Base-by-base conservation (phyloP, 2,113 vertebrate genomes). In the Dipodomys spectabilis region DNA sequence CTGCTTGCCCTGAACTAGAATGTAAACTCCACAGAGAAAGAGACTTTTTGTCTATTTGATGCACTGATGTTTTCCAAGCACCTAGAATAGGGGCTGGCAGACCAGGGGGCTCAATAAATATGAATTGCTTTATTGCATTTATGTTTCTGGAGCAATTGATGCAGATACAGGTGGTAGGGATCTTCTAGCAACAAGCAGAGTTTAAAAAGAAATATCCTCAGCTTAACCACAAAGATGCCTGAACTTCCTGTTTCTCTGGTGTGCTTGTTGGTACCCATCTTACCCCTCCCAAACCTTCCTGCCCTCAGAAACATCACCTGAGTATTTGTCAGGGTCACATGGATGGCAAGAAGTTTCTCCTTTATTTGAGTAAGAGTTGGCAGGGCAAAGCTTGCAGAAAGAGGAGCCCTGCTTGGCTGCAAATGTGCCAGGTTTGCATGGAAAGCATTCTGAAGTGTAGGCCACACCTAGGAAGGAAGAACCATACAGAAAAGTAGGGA, bases 401-500 rank as follows among this genome's bases (percentile, higher is more conserved):
- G 99, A 97, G 27, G 99, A 98, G 68, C 99, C 99, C 35, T 97
- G 90, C n/a, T 98, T 96, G 12, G 98, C 84, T 0, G 99, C 98
- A 7, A 98, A 98, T 1, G 99, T 99, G 74, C 99, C 99, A 0
- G 99, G 98, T 93, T 99, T 99, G 97, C 99, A 99, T 78, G 98
- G 99, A 95, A 99, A 99, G 97, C 99, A 99, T 97, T 99, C 99
- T 0, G 99, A 99, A 32, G 99, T 99, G 91, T 99, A 99, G 28
- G 99, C 98, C 82, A 99, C 99, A 65, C 99, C 99, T 99, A 88
- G 44, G 72, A 81, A 82, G 93, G 22, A 7, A 13, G 23, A 87
- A 89, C 13, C 39, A 10, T 15, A 73, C 0, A 74, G 83, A 67
- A 20, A 49, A 91, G 82, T 13, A 53, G 60, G 32, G 64, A 15